Evolutionary conservation across 2,113 vertebrate species (phyloP).

Genomic region (Arizona elegans): DNA sequence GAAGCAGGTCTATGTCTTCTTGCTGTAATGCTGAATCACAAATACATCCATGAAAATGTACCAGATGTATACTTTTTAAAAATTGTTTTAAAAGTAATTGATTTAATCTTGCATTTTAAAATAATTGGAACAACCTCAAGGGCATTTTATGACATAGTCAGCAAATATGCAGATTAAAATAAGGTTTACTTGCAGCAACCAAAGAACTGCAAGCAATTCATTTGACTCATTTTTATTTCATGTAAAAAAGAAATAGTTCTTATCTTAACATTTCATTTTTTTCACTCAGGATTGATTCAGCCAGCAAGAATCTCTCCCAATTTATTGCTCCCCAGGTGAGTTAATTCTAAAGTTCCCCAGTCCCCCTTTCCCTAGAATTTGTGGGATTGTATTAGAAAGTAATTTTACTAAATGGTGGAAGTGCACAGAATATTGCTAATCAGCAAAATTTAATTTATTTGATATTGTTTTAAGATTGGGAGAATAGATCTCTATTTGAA

Average conservation of each 20-base stretch:
- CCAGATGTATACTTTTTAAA: not conserved
- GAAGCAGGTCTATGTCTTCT: not conserved
- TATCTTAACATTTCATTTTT: not conserved
- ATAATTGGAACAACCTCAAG: not conserved
- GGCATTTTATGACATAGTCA: not conserved
- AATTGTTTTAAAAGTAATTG: not conserved
- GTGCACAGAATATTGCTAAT: not conserved
- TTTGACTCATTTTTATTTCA: not conserved
- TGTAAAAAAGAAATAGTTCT: not conserved
- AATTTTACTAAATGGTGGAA: not conserved
- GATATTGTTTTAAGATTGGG: not conserved
- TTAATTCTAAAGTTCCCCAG: not conserved
- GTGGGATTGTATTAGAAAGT: not conserved
- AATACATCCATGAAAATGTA: not conserved
- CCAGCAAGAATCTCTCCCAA: not conserved
- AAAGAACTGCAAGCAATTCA: not conserved
- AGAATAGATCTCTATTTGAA: not conserved
- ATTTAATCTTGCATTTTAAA: not conserved
- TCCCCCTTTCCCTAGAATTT: not conserved
- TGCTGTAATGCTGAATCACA: not conserved
- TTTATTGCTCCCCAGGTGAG: not conserved
- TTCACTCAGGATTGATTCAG: not conserved
- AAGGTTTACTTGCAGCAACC: not conserved
- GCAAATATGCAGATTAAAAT: not conserved
- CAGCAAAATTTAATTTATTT: not conserved